Conservation (phyloP, 2,888 invertebrate genomes). For the Folsomia candida region DNA sequence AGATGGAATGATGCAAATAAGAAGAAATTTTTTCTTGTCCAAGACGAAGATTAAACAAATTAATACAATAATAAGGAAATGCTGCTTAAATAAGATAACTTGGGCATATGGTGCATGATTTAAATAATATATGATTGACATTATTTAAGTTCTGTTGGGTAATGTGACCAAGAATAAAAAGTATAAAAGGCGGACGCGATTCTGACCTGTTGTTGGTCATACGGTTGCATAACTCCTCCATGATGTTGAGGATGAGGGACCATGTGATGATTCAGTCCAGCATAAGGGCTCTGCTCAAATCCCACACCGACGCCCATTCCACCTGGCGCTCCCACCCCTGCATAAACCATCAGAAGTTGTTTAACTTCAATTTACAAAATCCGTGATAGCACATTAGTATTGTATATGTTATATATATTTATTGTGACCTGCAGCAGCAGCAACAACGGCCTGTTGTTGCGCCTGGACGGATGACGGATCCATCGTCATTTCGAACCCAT, state of each 20-base stretch:
- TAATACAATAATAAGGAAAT: background rate
- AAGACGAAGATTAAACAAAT: background rate
- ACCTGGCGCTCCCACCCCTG: no score
- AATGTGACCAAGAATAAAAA: background rate
- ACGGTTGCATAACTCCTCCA: slow-evolving; percentile 45
- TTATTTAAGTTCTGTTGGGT: background rate
- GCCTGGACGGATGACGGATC: slow-evolving; percentile 39
- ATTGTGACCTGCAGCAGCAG: slow-evolving; percentile 14
- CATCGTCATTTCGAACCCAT: slow-evolving; percentile 46
- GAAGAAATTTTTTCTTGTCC: background rate
- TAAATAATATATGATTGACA: background rate
- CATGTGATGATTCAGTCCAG: slow-evolving; percentile 46
- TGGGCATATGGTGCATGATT: background rate
- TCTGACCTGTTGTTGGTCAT: slow-evolving; percentile 49
- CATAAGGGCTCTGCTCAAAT: slow-evolving; percentile 42
- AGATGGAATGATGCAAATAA: background rate
- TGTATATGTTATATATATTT: background rate
- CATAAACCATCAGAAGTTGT: background rate
- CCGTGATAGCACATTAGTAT: no score
- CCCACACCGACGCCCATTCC: slow-evolving; percentile 36
- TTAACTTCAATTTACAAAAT: background rate
- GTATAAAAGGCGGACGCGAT: no score
- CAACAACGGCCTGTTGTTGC: no score
- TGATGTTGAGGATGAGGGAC: slow-evolving; percentile 45
- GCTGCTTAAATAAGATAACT: background rate